Evolutionary conservation across 2,888 invertebrate species (phyloP).

Genomic region (Phania funesta): DNA sequence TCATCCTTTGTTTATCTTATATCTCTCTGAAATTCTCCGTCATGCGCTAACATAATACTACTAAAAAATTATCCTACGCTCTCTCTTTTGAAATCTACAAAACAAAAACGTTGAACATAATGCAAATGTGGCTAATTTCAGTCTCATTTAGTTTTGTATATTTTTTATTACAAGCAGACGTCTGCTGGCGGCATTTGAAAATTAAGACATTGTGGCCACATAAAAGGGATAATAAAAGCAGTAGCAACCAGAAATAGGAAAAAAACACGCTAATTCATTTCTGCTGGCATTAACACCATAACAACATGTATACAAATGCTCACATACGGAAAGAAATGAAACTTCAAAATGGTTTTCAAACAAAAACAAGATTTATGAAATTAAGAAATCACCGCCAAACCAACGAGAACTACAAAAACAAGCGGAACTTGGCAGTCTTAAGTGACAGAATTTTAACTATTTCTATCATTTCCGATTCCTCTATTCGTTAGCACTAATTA

Average conservation of each 20-base stretch:
- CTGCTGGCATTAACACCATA: background rate
- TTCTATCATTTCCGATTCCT: background rate
- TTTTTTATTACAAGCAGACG: conserved; percentile 41
- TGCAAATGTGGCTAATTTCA: conserved; percentile 34
- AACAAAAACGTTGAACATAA: background rate
- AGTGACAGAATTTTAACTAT: background rate
- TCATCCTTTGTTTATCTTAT: conserved; percentile 9
- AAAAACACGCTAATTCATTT: background rate
- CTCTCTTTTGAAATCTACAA: background rate
- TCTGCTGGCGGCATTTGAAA: conserved; percentile 52
- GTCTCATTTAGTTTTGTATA: conserved; percentile 35
- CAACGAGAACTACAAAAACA: background rate
- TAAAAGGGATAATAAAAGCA: conserved; percentile 23
- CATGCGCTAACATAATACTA: conserved; percentile 18
- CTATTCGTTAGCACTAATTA: background rate
- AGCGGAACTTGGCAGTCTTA: background rate
- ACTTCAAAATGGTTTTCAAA: too few relatives aligned
- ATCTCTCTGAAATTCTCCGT: conserved; percentile 51
- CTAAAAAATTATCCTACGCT: background rate
- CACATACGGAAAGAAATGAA: background rate
- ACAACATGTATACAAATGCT: background rate
- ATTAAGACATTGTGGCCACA: conserved; percentile 60
- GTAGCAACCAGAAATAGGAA: background rate
- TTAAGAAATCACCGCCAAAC: background rate
- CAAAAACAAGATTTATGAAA: too few relatives aligned